A percentile compares a stretch with the other conserved stretches of the same genome.
phyloP scores from a whole-genome alignment of 1,140 invertebrate genomes.

The Meloidogyne hapla region DNA sequence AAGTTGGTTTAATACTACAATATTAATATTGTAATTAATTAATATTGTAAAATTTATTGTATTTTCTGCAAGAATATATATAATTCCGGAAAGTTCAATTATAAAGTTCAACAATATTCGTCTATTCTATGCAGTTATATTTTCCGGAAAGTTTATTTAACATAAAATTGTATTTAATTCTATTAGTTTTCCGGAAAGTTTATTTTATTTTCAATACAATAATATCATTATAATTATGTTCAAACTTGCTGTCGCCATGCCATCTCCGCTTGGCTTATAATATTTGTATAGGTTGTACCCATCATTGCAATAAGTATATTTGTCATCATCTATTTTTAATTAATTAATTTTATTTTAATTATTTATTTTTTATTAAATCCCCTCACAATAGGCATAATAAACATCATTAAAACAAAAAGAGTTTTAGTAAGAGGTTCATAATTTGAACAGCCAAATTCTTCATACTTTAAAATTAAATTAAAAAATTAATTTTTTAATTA shows the following conservation, averaged over 20 bases:
- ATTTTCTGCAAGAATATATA: background rate
- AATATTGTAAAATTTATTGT: background rate
- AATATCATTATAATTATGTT: background rate
- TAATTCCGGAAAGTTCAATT: background rate
- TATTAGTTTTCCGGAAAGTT: too few relatives aligned
- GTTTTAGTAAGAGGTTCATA: constrained; percentile 87
- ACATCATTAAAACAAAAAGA: constrained; percentile 85
- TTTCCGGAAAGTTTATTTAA: too few relatives aligned
- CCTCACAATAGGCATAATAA: constrained; percentile 76
- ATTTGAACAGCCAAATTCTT: constrained; percentile 80
- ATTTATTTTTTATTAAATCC: too few relatives aligned
- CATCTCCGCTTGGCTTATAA: constrained; percentile 95
- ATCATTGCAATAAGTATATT: constrained; percentile 69
- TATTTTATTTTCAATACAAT: too few relatives aligned
- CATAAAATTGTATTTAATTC: too few relatives aligned
- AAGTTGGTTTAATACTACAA: constrained; percentile 21
- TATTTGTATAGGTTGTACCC: constrained; percentile 70
- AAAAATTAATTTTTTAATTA: background rate
- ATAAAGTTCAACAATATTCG: too few relatives aligned
- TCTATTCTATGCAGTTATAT: too few relatives aligned
- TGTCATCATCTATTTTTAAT: constrained; percentile 68
- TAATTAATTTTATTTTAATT: background rate
- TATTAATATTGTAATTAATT: too few relatives aligned
- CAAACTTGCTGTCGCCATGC: constrained; percentile 93
- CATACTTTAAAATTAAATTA: constrained; percentile 73